These are phyloP conservation scores for Lasioglossum albipes DNA, from an alignment of 1,140 invertebrate genomes.

Conservation along the genomic window DNA sequence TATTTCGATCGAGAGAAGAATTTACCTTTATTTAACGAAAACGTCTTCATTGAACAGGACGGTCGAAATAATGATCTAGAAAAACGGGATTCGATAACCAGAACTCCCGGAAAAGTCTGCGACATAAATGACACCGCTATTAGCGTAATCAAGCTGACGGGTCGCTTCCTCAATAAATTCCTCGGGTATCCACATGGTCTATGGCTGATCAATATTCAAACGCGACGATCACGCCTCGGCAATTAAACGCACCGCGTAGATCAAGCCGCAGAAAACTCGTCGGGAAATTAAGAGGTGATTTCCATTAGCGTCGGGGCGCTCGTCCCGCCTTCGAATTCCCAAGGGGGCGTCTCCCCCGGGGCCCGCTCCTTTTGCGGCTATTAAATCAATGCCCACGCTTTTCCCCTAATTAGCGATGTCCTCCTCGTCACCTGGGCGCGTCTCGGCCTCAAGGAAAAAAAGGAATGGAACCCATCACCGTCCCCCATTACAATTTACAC, in stretches of 20 bases:
- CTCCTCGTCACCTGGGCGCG: conserved; percentile 4
- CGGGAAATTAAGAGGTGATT: not conserved
- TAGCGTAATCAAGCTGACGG: not conserved
- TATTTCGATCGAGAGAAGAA: too few species aligned
- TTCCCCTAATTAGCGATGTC: conserved; percentile 43
- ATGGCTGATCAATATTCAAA: not conserved
- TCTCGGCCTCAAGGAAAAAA: not conserved
- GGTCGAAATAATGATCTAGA: too few species aligned
- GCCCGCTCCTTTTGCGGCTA: not conserved
- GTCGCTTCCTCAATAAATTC: not conserved
- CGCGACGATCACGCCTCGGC: not conserved
- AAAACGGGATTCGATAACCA: too few species aligned
- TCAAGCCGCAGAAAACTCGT: not conserved
- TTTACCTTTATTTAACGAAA: too few species aligned
- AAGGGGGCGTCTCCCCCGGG: too few species aligned
- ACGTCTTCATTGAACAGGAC: too few species aligned
- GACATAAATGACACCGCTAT: not conserved
- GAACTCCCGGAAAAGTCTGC: too few species aligned
- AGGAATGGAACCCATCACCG: not conserved
- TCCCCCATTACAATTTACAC: conserved; percentile 34
- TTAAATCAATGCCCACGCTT: conserved; percentile 1
- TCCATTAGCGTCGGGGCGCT: not conserved
- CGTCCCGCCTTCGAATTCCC: not conserved
- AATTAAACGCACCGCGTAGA: not conserved
- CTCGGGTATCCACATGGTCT: not conserved